A percentile compares a stretch with the other conserved stretches of the same genome.
phyloP scores from a whole-genome alignment of 2,888 invertebrate genomes.

The Chironomus riparius region DNA sequence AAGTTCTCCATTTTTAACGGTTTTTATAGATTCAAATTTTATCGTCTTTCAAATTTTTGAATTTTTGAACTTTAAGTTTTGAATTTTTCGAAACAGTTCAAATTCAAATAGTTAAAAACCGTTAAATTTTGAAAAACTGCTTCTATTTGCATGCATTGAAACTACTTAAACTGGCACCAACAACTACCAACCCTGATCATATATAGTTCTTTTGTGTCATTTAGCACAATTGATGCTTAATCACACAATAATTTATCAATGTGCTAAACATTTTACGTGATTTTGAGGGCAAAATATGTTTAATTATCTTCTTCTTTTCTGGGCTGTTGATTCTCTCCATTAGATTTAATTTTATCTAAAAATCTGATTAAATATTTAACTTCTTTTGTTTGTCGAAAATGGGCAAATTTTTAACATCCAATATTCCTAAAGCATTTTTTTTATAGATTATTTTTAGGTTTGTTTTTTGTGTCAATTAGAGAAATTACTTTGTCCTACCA shows the following conservation, averaged over 20 bases:
- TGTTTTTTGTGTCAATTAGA: background rate
- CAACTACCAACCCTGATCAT: no score
- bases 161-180: no score
- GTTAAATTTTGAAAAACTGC: no score
- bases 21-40: no score
- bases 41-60: no score
- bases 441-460: background rate
- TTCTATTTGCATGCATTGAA: no score
- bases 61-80: no score
- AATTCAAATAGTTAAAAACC: no score
- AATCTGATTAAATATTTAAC: background rate
- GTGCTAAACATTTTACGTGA: background rate
- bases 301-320: background rate
- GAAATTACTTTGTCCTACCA: background rate
- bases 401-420: background rate
- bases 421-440: conserved; percentile 5
- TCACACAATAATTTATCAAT: background rate
- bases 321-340: background rate
- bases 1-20: no score
- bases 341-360: background rate
- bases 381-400: background rate
- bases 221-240: no score
- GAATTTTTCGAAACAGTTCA: no score
- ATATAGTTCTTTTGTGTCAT: no score
- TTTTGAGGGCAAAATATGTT: background rate